These are phyloP conservation scores for Choreutis nemorana DNA, from an alignment of 2,888 invertebrate genomes.

Conservation along the genomic window DNA sequence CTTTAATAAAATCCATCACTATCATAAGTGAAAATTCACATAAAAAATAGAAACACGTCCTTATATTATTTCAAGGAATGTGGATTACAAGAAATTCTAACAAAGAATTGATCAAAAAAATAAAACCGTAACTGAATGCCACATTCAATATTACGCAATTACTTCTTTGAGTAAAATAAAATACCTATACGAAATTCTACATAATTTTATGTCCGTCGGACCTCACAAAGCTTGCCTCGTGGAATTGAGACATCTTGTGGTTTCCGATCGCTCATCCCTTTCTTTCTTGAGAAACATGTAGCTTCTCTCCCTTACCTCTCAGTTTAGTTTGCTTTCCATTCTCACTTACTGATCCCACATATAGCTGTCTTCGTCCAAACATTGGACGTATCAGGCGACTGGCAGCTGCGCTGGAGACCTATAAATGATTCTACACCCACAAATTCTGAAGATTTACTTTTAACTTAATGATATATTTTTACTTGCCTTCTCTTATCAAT, in stretches of 20 bases:
- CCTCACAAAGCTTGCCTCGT: conserved; percentile 60
- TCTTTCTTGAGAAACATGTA: conserved; percentile 28
- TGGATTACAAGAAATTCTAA: no score
- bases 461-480: no score
- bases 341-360: conserved; percentile 47
- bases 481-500: no score
- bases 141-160: no score
- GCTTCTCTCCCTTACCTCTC: conserved; percentile 48
- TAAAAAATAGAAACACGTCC: no score
- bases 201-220: conserved; percentile 51
- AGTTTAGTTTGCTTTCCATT: conserved; percentile 45
- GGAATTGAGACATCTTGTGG: conserved; percentile 68
- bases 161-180: conserved; percentile 21
- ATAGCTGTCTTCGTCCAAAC: conserved; percentile 62
- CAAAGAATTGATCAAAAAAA: no score
- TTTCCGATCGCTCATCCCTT: conserved; percentile 58
- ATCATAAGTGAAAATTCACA: no score
- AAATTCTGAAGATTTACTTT: conserved; percentile 31
- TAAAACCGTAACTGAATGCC: no score
- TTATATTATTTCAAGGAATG: no score
- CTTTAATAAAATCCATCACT: no score
- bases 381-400: conserved; percentile 42
- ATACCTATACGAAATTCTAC: conserved; percentile 36
- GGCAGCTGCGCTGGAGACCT: conserved; percentile 59
- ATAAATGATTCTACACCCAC: conserved; percentile 54